Percentiles rank a stretch among this genome's conserved stretches.
Conservation (phyloP, 2,113 vertebrate species). For the Vanacampus margaritifer region DNA sequence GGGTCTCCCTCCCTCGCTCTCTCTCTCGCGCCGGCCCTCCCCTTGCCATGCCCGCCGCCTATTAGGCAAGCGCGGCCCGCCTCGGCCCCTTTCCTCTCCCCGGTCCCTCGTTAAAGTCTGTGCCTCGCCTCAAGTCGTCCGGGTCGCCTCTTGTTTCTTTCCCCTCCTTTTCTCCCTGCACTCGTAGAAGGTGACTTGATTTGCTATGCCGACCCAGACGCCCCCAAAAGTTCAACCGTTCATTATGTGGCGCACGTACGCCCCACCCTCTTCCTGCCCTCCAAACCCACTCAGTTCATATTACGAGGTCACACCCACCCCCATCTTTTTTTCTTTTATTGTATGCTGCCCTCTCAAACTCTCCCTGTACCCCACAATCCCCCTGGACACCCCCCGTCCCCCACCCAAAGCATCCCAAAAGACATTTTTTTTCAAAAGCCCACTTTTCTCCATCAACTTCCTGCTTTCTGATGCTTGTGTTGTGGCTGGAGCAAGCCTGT, state of each 20-base stretch:
- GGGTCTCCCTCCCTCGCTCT: constrained; percentile 40
- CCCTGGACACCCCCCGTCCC: constrained; percentile 9
- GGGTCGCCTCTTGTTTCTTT: constrained; percentile 42
- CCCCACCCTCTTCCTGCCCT: constrained; percentile 43
- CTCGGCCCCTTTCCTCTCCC: constrained; percentile 33
- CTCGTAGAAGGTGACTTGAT: constrained; percentile 81
- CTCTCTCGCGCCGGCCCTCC: constrained; percentile 12
- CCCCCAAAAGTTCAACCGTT: constrained; percentile 80
- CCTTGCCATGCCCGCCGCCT: constrained; percentile 31
- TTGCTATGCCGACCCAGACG: constrained; percentile 78
- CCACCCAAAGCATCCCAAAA: constrained; percentile 33
- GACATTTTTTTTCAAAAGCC: constrained; percentile 9
- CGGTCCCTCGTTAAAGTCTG: constrained; percentile 60
- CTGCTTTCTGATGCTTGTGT: not conserved
- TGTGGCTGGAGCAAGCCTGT: constrained; percentile 22
- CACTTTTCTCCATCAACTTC: not conserved
- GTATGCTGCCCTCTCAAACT: constrained; percentile 61
- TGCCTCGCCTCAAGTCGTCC: constrained; percentile 37
- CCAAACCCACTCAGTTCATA: constrained; percentile 56
- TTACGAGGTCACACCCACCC: constrained; percentile 78
- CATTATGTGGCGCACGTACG: constrained; percentile 75
- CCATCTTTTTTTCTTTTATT: constrained; percentile 73
- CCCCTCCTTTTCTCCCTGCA: constrained; percentile 8
- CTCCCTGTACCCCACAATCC: constrained; percentile 38
- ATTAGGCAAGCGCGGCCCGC: constrained; percentile 33